These are phyloP conservation scores for Montipora capricornis DNA, from an alignment of 64 coral and sea anemone genomes.

Conservation along the genomic window DNA sequence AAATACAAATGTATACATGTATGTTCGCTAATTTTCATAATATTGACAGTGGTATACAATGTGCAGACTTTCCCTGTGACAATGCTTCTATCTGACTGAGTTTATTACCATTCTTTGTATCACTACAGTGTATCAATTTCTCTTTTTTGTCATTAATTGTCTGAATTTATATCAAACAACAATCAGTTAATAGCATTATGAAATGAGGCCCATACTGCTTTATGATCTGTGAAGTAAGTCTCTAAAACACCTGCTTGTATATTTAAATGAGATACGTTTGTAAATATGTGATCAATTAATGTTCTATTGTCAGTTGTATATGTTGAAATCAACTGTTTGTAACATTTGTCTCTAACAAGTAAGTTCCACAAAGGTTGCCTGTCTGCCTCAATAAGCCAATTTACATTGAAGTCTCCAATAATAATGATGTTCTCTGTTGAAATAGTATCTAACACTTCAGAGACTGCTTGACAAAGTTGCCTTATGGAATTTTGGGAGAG, in stretches of 20 bases:
- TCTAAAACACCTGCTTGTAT: background rate
- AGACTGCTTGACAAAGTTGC: background rate
- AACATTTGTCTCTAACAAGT: background rate
- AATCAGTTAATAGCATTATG: slow-evolving; percentile 3
- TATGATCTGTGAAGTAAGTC: slow-evolving; percentile 1
- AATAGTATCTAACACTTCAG: background rate
- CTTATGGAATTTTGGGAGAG: background rate
- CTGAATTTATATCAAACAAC: too few species aligned
- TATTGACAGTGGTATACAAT: slow-evolving; percentile 29
- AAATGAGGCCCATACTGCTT: background rate
- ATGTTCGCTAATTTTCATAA: slow-evolving; percentile 26
- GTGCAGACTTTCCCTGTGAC: slow-evolving; percentile 9
- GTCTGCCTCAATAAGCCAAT: slow-evolving; percentile 42
- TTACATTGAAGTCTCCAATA: slow-evolving; percentile 37
- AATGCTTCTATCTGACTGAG: background rate
- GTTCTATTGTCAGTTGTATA: background rate
- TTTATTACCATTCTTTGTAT: background rate
- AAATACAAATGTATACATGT: slow-evolving; percentile 23
- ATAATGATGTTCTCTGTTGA: slow-evolving; percentile 9
- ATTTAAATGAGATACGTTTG: background rate
- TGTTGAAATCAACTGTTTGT: background rate
- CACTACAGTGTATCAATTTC: too few species aligned
- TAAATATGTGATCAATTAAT: slow-evolving; percentile 1
- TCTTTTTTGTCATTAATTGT: too few species aligned
- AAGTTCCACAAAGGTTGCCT: background rate